Conservation (phyloP, 2,797 vertebrate species). For the Ispidina lecontei region DNA sequence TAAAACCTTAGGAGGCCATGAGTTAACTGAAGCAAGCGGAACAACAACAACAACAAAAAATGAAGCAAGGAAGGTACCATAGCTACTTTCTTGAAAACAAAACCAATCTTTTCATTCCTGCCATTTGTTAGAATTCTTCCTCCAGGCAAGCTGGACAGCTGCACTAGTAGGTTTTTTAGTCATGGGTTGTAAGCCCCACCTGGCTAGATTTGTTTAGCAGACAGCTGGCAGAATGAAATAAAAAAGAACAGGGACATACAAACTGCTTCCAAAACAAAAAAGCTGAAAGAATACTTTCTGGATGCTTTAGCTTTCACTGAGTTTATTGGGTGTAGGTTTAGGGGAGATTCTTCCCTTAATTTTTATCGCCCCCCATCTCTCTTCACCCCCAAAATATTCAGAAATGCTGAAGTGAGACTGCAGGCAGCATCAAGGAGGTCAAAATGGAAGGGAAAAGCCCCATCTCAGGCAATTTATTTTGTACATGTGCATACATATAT, state of each 20-base stretch:
- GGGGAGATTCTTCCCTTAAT: background rate
- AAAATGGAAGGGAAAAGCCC: conserved; percentile 26
- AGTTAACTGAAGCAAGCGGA: conserved; percentile 73
- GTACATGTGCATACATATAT: conserved; percentile 1
- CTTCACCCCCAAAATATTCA: background rate
- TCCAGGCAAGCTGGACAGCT: conserved; percentile 87
- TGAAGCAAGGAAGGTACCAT: conserved; percentile 77
- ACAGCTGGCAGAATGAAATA: conserved; percentile 88
- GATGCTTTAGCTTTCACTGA: conserved; percentile 72
- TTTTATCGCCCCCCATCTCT: background rate
- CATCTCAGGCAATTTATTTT: conserved; percentile 35
- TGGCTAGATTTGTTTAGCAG: conserved; percentile 88
- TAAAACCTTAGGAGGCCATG: conserved; percentile 74
- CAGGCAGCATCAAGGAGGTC: background rate
- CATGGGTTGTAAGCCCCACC: conserved; percentile 88
- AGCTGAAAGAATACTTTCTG: conserved; percentile 79
- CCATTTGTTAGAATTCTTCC: conserved; percentile 87
- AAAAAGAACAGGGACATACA: conserved; percentile 81
- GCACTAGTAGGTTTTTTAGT: conserved; percentile 86
- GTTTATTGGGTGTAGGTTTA: conserved; percentile 46
- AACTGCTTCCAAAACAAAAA: conserved; percentile 82
- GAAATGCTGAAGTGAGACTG: background rate
- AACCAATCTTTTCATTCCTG: conserved; percentile 81
- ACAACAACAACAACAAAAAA: background rate
- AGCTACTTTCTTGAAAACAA: conserved; percentile 85